A percentile compares a stretch with the other conserved stretches of the same genome.
Evolutionary conservation across 2,797 vertebrate species (phyloP).

Genomic region (Pipistrellus pygmaeus): DNA sequence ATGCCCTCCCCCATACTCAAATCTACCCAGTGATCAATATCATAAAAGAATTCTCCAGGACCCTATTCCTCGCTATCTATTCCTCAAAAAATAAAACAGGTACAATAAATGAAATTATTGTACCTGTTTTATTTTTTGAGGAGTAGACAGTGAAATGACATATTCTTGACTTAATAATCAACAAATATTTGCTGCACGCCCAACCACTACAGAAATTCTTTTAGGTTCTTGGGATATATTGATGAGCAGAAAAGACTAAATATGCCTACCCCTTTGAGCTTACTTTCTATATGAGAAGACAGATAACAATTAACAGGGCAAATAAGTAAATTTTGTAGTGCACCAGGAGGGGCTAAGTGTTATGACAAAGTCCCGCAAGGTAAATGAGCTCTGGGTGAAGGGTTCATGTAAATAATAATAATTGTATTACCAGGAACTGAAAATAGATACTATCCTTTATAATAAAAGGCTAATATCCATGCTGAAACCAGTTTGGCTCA

Average conservation of each 20-base stretch:
- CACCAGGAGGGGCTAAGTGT: not conserved
- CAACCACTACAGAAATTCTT: not conserved
- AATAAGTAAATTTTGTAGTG: not conserved
- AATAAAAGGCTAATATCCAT: too few species aligned
- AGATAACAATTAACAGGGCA: not conserved
- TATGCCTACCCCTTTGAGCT: not conserved
- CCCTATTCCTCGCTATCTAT: not conserved
- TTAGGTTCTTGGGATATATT: not conserved
- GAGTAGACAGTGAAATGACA: not conserved
- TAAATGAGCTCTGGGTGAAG: conserved; percentile 2
- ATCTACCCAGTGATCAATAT: not conserved
- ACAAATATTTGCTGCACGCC: not conserved
- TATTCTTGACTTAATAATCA: not conserved
- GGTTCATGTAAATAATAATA: not conserved
- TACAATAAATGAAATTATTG: too few species aligned
- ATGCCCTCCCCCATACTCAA: not conserved
- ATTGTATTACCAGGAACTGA: conserved; percentile 8
- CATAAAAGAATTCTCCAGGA: not conserved
- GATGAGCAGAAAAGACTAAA: not conserved
- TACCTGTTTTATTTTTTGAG: too few species aligned
- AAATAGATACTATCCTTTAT: not conserved
- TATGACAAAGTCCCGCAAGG: not conserved
- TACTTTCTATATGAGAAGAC: not conserved
- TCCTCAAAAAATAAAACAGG: not conserved
- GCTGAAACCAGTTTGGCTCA: too few species aligned